phyloP scores from a whole-genome alignment of 2,113 vertebrate species.

The Alaudala cheleensis region DNA sequence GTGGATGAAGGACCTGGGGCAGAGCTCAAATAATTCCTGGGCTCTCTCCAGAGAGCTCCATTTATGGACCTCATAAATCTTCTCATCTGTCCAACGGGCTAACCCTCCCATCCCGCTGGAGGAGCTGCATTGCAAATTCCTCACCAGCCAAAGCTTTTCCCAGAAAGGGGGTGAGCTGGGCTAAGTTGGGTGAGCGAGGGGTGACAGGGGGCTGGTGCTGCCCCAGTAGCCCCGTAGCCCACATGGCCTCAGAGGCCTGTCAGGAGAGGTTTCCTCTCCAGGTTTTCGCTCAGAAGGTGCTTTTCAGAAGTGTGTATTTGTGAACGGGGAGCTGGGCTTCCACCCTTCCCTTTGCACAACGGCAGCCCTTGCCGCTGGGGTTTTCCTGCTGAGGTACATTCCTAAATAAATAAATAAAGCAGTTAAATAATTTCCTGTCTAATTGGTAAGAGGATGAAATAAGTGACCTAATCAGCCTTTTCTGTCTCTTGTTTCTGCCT shows the following conservation, averaged over 20 bases:
- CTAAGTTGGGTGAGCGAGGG: neutral
- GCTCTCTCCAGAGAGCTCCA: neutral
- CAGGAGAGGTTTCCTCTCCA: neutral
- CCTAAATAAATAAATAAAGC: slow-evolving; percentile 67
- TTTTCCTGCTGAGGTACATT: slow-evolving; percentile 44
- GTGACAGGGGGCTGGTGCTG: neutral
- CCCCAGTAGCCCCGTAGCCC: neutral
- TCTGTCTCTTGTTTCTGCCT: slow-evolving; percentile 30
- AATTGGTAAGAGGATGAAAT: slow-evolving; percentile 50
- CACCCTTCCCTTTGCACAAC: neutral
- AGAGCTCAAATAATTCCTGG: neutral
- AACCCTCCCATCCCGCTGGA: neutral
- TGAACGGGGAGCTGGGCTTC: neutral
- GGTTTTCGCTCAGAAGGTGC: neutral
- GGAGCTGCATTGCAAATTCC: neutral
- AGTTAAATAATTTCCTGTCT: slow-evolving; percentile 62
- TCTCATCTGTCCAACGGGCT: neutral
- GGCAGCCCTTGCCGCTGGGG: neutral
- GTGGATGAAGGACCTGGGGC: neutral
- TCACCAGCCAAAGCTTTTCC: neutral
- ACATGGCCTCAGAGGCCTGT: neutral
- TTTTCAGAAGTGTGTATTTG: neutral
- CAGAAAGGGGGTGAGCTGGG: neutral
- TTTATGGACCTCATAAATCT: neutral
- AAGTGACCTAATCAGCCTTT: slow-evolving; percentile 47